Evolutionary conservation across 2,797 vertebrate species (phyloP), one percentile per base, ranked within the genome.

Genomic region (Argyrosomus regius): DNA sequence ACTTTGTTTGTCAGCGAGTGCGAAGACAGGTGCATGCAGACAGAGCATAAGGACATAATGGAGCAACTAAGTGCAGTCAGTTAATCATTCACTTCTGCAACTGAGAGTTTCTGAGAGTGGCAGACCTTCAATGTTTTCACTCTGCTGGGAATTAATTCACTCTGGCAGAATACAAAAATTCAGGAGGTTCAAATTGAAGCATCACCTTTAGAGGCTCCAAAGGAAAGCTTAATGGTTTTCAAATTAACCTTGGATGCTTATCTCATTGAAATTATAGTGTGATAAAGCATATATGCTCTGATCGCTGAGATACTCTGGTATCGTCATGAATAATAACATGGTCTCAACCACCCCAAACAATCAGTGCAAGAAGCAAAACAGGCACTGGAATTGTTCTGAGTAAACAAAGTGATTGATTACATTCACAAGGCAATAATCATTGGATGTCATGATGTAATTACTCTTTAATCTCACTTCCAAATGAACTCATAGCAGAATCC

Each of bases 341-440:
- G 71, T 46, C 35, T 39, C 53, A 85, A 81, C 87, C 57, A 67
- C 68, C 35, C 39, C 9, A 70, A 58, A 66, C 50, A 88, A 87
- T 83, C 72, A 81, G 57, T 17, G 39, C 35, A 79, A 53, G 54
- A 71, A 52, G 61, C 35, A 57, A 61, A 88, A 69, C 8, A 54
- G 39, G 68, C 49, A n/a, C 11, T 46, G 62, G 68, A 75, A 84
- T 73, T 71, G 78, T 76, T 71, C 80, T 45, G 65, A 41, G 80
- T 79, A 90, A 90, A 85, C 81, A 85, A 81, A 41, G 46, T 41
- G 73, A 89, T 80, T 81, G 84, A 87, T 79, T 77, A 63, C 67
- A 85, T 74, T 86, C 69, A 78, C 68, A 56, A 45, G 53, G 63
- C 16, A 83, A 87, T 81, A 88, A 89, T 81, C 74, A 82, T 31